phyloP scores from a whole-genome alignment of 2,888 invertebrate species.

The Steinernema carpocapsae region DNA sequence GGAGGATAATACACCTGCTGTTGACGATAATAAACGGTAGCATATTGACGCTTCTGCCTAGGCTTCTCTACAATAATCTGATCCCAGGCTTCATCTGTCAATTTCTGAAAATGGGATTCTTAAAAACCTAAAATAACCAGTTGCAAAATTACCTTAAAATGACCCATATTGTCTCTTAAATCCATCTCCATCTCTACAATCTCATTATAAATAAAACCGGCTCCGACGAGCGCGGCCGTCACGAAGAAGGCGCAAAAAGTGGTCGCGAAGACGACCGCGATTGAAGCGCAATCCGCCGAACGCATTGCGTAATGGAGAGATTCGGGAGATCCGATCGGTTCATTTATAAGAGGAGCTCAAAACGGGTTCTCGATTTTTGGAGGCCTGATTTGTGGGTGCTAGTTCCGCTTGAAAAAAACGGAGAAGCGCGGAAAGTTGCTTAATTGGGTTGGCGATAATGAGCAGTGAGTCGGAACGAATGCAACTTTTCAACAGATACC shows the following conservation, averaged over 20 bases:
- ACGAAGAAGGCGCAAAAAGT: conserved; percentile 9
- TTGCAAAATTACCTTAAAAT: background rate
- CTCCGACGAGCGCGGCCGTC: conserved; percentile 20
- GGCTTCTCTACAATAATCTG: background rate
- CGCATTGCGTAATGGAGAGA: background rate
- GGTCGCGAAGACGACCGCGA: background rate
- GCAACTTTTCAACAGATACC: too few species aligned
- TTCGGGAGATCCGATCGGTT: background rate
- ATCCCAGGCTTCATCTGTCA: conserved; percentile 6
- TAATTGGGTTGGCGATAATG: too few species aligned
- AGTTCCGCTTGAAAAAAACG: too few species aligned
- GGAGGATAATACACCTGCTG: background rate
- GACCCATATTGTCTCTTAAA: background rate
- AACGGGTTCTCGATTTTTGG: background rate
- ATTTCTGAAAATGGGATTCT: background rate
- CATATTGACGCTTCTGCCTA: conserved; percentile 5
- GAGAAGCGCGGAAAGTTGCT: too few species aligned
- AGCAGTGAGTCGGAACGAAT: too few species aligned
- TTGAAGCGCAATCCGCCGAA: conserved; percentile 8
- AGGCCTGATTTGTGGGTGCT: too few species aligned
- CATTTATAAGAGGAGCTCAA: background rate
- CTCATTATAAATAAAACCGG: conserved; percentile 15
- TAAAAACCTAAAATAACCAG: background rate
- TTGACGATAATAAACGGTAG: background rate
- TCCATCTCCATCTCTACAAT: conserved; percentile 9